Evolutionary conservation across 1,140 invertebrate genomes (phyloP), one percentile per base, ranked within the genome.

Genomic region (Pseudomyrmex sp.): DNA sequence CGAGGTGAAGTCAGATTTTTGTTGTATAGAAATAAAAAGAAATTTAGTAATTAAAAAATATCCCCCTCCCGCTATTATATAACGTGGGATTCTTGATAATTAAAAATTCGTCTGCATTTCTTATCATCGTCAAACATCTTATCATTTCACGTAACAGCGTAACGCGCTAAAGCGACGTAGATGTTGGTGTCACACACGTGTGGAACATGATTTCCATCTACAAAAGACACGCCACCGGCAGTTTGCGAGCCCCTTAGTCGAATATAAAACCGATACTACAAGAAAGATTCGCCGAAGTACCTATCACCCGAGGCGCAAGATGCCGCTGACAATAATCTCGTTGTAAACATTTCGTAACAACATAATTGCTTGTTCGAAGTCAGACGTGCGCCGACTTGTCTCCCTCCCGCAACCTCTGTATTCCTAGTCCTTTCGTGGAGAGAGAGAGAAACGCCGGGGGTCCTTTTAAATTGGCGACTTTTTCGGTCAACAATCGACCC

Each of bases 381-480:
- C 89, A 73, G 82, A 59, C 84, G 88, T 86, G 84, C 69, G 65
- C 74, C 23, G 59, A 35, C 48, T 26, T 48, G 23, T 12, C 65
- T 72, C 48, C 52, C 61, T 73, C 65, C 20, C 73, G 12, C 77
- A 48, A 56, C 82, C 46, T 59, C 3, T 56, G 20, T 50, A 66
- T 52, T 35, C 50, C 44, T 65, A n/a, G 44, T 77, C 84, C 85
- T 85, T 86, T 86, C 62, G 59, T 23, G 46, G 54, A 54, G 86
- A 90, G 88, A 90, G 88, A 89, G 91, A 92, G 90, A 89, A 92
- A 44, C 91, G 93, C 94, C 92, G 86, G 92, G 92, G 93, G 93
- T 93, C 90, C 90, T 94, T 94, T 94, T 94, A 94, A 94, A 94
- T 94, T 94, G 94, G 94, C 93, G 94, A 94, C 93, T 94, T 94